phyloP scores from a whole-genome alignment of 2,888 invertebrate species.

The Crioceris asparagi region DNA sequence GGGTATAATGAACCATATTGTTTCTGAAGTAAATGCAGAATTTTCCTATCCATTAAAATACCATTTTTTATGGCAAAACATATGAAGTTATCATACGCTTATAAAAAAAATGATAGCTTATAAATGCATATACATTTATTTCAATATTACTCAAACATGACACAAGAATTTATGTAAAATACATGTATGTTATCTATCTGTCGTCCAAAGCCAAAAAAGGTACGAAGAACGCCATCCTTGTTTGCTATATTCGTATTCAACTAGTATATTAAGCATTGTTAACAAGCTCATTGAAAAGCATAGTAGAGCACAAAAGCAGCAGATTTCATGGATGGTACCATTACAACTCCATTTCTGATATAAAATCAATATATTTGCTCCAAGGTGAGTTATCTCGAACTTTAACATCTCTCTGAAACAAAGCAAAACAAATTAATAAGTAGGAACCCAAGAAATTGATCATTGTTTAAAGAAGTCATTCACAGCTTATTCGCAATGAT shows the following conservation, averaged over 20 bases:
- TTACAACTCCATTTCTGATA: slow-evolving; percentile 25
- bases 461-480: no score
- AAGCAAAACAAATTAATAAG: no score
- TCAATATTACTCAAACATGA: neutral
- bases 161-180: neutral
- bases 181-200: neutral
- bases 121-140: no score
- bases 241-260: slow-evolving; percentile 30
- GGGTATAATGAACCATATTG: no score
- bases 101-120: no score
- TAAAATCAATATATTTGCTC: slow-evolving; percentile 17
- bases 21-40: no score
- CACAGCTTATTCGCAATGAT: no score
- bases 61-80: no score
- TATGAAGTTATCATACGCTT: no score
- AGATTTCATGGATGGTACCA: slow-evolving; percentile 30
- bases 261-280: slow-evolving; percentile 30
- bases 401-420: slow-evolving; percentile 23
- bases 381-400: slow-evolving; percentile 17
- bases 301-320: slow-evolving; percentile 30
- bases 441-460: no score
- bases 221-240: slow-evolving; percentile 17
- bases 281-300: slow-evolving; percentile 34
- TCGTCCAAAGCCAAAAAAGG: slow-evolving; percentile 16
- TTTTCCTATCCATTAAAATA: no score